Evolutionary conservation across 1,140 invertebrate genomes (phyloP).

Genomic region (Harlomillsia oculata): DNA sequence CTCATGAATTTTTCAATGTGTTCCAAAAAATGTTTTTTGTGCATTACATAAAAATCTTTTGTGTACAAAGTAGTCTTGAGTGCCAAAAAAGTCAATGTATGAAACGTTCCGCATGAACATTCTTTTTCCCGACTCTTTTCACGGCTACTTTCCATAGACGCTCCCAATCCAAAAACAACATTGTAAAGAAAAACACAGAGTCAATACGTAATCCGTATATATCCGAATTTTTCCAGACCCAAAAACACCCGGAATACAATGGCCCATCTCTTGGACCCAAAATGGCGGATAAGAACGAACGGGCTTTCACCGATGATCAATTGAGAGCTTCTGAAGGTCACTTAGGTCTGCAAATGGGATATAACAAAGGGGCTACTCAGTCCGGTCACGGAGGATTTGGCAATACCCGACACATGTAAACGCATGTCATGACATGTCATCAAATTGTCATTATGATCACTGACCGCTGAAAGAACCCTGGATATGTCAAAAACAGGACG

Average conservation of each 20-base stretch:
- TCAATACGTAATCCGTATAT: not conserved
- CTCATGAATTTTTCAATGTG: too few species aligned
- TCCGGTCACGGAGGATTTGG: conserved; percentile 80
- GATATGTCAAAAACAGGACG: not conserved
- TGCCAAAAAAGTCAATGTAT: too few species aligned
- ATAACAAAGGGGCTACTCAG: conserved; percentile 84
- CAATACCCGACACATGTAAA: conserved; percentile 89
- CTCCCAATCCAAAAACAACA: not conserved
- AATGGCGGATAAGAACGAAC: conserved; percentile 87
- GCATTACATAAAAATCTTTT: too few species aligned
- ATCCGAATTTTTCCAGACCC: conserved; percentile 53
- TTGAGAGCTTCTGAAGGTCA: conserved; percentile 79
- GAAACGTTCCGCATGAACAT: too few species aligned
- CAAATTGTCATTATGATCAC: conserved; percentile 2
- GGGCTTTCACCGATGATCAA: conserved; percentile 89
- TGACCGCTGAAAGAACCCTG: not conserved
- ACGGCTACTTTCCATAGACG: not conserved
- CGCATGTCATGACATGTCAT: not conserved
- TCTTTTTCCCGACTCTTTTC: too few species aligned
- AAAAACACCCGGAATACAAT: conserved; percentile 85
- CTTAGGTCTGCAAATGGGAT: conserved; percentile 91
- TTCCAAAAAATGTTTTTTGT: too few species aligned
- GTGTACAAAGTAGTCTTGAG: too few species aligned
- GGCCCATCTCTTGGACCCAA: conserved; percentile 85
- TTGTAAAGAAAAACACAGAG: not conserved